Percentiles rank a stretch among this genome's conserved stretches.
Conservation (phyloP, 2,888 invertebrate genomes). For the Nemoura dubitans region DNA sequence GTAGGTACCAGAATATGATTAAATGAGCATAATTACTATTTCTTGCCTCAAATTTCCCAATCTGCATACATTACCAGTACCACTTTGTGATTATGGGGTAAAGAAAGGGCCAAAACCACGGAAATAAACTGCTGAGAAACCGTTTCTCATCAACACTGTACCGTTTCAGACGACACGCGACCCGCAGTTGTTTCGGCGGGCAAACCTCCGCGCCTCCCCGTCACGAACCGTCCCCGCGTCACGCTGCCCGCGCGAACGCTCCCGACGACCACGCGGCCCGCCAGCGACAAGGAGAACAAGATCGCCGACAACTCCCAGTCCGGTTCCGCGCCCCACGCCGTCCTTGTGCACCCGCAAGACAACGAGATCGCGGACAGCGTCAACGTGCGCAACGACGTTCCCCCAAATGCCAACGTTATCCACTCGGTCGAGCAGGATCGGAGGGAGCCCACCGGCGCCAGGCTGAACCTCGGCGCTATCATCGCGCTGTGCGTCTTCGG, state of each 20-base stretch:
- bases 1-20: too few species aligned
- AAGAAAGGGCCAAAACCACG: too few species aligned
- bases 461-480: constrained; percentile 82
- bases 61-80: too few species aligned
- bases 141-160: neutral
- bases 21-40: too few species aligned
- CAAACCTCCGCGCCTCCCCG: constrained; percentile 22
- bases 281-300: constrained; percentile 39
- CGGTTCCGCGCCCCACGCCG: constrained; percentile 49
- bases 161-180: constrained; percentile 42
- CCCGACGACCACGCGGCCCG: constrained; percentile 39
- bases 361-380: constrained; percentile 71
- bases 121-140: too few species aligned
- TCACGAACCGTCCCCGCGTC: neutral
- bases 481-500: constrained; percentile 91
- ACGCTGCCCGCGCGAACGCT: constrained; percentile 52
- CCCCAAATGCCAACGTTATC: constrained; percentile 65
- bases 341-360: constrained; percentile 74
- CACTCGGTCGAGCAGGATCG: constrained; percentile 64
- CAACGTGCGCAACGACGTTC: constrained; percentile 58
- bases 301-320: constrained; percentile 40
- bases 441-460: constrained; percentile 63
- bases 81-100: too few species aligned
- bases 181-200: constrained; percentile 37
- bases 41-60: too few species aligned